Evolutionary conservation across 2,888 invertebrate genomes (phyloP), one percentile per base, ranked within the genome.

Genomic region (Bombyx huttoni): DNA sequence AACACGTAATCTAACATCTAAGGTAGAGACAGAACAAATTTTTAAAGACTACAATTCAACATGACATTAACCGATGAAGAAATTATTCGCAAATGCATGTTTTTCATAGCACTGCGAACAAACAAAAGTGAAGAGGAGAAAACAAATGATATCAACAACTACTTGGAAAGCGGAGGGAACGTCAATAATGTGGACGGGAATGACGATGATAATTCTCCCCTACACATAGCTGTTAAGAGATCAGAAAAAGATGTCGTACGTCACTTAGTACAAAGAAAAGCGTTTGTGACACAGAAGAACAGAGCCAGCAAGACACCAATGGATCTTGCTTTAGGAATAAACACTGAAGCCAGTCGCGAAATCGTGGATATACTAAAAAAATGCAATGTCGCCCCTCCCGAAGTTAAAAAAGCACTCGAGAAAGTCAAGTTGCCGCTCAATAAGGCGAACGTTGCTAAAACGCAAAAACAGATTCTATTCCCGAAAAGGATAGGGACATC

Each of bases 401-500:
- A 24, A 24, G 5, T 24, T 24, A 24, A 24, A 24, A 24, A 24
- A 2, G 24, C 24, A 24, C 3, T 24, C 24, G 24, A 24, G 24
- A 24, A 24, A 24, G 24, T 24, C 24, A 24, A 24, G 24, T 24
- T 24, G 24, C 24, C 24, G 24, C 24, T 5, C 2, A 24, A 24
- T 3, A 40, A 40, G 40, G 12, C 8, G 8, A 12, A 12, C 8
- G 12, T 3, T 7, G 40, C 2, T 40, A 40, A 8, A 40, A 10
- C 40, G 3, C 7, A 3, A 3, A 40, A 40, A 10, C 2, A 40
- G 12, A 40, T 40, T 3, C 8, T 40, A 12, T 40, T 40, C 40
- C 40, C 8, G 40, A 40, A 40, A 40, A 40, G 40, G 12, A 7
- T 40, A 13, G 63, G 59, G n/a, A 62, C 63, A 1, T 54, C 60